A percentile compares a stretch with the other conserved stretches of the same genome.
Evolutionary conservation across 2,888 invertebrate species (phyloP).

Genomic region (Epinotia nisella): DNA sequence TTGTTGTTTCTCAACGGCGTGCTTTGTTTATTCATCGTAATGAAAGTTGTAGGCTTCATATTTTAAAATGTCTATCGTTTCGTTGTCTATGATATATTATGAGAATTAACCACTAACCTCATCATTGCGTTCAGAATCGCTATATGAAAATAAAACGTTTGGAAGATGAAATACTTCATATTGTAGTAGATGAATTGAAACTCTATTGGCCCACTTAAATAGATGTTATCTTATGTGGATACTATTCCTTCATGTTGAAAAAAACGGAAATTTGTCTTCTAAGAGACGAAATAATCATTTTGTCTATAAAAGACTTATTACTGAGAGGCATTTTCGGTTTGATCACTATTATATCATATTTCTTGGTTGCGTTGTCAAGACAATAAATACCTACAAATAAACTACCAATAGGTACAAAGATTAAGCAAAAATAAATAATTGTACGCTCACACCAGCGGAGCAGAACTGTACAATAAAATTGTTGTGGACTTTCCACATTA

Average conservation of each 20-base stretch:
- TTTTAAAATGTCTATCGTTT: background rate
- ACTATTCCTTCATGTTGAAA: background rate
- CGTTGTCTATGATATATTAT: conserved; percentile 10
- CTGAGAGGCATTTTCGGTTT: no score
- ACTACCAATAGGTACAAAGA: no score
- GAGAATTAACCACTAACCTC: background rate
- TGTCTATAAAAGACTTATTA: no score
- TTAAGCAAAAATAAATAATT: no score
- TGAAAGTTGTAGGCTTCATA: background rate
- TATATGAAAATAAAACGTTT: background rate
- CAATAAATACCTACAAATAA: no score
- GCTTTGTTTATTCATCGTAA: conserved; percentile 14
- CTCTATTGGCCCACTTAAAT: background rate
- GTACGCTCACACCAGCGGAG: no score
- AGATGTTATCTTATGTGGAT: background rate
- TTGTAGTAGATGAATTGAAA: background rate
- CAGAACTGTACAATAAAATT: no score
- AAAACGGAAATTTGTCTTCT: no score
- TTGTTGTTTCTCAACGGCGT: conserved; percentile 25
- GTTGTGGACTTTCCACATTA: no score
- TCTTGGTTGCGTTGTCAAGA: no score
- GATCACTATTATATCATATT: no score
- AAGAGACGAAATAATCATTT: no score
- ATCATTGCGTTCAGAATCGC: background rate
- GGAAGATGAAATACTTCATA: background rate